Evolutionary conservation across 1,140 invertebrate species (phyloP).

Genomic region (Drosophila subobscura): DNA sequence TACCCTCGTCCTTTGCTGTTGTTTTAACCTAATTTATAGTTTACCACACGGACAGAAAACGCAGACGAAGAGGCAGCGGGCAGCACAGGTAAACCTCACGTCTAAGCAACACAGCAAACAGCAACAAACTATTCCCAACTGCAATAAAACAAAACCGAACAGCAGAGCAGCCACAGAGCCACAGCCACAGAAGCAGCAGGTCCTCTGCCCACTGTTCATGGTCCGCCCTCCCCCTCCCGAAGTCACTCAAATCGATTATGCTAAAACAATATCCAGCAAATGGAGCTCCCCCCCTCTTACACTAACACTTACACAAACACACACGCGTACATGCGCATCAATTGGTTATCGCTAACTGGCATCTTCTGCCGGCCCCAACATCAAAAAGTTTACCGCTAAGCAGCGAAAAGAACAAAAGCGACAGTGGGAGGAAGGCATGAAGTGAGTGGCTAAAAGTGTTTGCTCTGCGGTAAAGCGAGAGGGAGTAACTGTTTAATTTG

Average conservation of each 20-base stretch:
- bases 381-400: conserved; percentile 63
- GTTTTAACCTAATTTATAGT: conserved; percentile 82
- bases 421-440: conserved; percentile 9
- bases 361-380: conserved; percentile 51
- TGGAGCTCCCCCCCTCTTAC: conserved; percentile 20
- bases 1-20: conserved; percentile 50
- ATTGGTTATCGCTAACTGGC: conserved; percentile 47
- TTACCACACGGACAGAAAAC: conserved; percentile 50
- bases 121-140: conserved; percentile 67
- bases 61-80: conserved; percentile 10
- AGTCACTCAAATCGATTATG: conserved; percentile 82
- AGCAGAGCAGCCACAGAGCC: neutral
- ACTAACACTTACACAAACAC: conserved; percentile 2
- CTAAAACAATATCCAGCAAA: conserved; percentile 82
- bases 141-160: conserved; percentile 76
- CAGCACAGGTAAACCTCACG: conserved; percentile 65
- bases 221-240: conserved; percentile 18
- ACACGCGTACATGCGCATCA: conserved; percentile 42
- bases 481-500: too few species aligned
- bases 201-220: conserved; percentile 12
- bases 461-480: neutral
- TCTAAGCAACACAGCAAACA: conserved; percentile 38
- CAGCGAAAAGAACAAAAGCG: conserved; percentile 56
- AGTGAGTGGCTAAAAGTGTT: neutral
- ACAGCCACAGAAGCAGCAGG: conserved; percentile 28